Percentiles rank a stretch among this genome's conserved stretches.
Conservation (phyloP, 1,140 invertebrate species). For the Sarcophaga peregrina region DNA sequence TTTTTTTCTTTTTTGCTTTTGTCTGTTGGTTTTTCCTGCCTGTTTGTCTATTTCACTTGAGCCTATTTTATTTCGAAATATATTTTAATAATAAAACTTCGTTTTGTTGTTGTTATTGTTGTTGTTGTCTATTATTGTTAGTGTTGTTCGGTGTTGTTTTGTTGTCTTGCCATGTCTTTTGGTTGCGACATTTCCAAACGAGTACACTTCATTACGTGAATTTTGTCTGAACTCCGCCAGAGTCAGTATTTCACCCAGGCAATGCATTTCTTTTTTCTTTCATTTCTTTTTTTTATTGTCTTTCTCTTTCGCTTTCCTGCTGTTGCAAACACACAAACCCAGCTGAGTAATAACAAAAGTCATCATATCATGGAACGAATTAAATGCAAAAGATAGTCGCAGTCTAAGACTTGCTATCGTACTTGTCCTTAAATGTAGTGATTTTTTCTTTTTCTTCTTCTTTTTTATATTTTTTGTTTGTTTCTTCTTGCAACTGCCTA, state of each 20-base stretch:
- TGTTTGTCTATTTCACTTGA: neutral
- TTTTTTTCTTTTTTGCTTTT: neutral
- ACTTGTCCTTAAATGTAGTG: too few species aligned
- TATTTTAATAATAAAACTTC: neutral
- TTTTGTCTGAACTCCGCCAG: neutral
- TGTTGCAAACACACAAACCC: neutral
- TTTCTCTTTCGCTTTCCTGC: too few species aligned
- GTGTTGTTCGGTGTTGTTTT: neutral
- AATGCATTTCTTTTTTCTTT: neutral
- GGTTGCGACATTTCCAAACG: slow-evolving; percentile 20
- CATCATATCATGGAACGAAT: neutral
- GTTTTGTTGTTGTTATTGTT: neutral
- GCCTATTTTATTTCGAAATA: neutral
- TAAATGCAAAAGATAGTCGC: too few species aligned
- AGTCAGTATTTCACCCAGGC: neutral
- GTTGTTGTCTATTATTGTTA: neutral
- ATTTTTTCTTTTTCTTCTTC: too few species aligned
- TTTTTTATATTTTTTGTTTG: neutral
- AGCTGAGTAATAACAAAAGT: neutral
- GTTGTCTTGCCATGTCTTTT: too few species aligned
- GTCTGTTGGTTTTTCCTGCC: neutral
- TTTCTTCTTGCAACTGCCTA: neutral
- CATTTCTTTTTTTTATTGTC: too few species aligned
- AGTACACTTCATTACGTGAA: slow-evolving; percentile 24
- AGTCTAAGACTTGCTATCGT: too few species aligned